Conservation (phyloP, 2,888 invertebrate species). For the Pantelozetes paolii region DNA sequence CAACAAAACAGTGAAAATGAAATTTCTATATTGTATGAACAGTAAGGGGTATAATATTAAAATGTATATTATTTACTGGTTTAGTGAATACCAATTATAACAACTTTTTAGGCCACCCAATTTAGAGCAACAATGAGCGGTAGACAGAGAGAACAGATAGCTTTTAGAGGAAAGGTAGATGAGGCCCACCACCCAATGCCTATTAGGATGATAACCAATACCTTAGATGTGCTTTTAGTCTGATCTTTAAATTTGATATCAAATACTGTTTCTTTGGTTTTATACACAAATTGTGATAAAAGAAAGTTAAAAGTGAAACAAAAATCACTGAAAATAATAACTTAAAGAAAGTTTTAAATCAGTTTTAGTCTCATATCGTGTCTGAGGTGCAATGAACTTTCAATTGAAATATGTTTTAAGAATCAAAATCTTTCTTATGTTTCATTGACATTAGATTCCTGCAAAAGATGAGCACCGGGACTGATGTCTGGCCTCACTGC, state of each 20-base stretch:
- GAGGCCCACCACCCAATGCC: background rate
- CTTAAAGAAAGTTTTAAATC: background rate
- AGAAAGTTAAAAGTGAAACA: background rate
- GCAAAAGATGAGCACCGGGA: background rate
- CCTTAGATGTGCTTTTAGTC: background rate
- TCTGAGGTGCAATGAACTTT: background rate
- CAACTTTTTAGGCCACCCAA: conserved; percentile 17
- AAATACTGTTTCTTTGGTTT: background rate
- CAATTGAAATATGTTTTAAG: background rate
- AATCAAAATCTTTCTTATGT: background rate
- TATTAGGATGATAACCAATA: background rate
- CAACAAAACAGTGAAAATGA: background rate
- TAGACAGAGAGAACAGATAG: background rate
- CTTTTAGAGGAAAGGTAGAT: background rate
- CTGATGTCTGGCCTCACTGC: too few species aligned
- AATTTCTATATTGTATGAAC: background rate
- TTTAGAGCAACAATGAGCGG: background rate
- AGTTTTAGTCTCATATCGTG: background rate
- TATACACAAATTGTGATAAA: background rate
- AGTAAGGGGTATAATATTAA: background rate
- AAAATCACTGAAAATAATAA: background rate
- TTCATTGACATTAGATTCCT: background rate
- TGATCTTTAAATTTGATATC: background rate
- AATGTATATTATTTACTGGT: conserved; percentile 7
- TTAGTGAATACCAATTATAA: conserved; percentile 7